Evolutionary conservation across 2,113 vertebrate genomes (phyloP).

Genomic region (Syrmaticus mikado): DNA sequence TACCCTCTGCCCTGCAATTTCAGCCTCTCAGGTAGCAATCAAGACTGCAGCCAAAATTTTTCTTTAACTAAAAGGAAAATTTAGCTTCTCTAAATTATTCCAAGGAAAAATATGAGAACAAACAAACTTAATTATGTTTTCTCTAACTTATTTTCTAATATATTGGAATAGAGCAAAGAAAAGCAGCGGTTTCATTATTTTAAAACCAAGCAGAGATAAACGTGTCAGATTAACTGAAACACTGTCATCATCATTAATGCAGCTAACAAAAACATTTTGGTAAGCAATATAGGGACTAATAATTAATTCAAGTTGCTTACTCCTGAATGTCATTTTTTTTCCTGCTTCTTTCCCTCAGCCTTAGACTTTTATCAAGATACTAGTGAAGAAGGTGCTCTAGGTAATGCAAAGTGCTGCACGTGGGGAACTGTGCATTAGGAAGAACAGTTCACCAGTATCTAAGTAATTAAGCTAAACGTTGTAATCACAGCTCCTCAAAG

Average conservation of each 20-base stretch:
- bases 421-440: background rate
- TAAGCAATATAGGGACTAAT: background rate
- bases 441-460: background rate
- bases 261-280: background rate
- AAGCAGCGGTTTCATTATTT: background rate
- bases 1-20: no score
- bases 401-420: background rate
- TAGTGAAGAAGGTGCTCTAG: background rate
- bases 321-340: background rate
- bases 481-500: background rate
- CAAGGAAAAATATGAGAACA: background rate
- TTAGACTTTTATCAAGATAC: background rate
- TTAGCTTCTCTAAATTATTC: background rate
- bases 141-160: background rate
- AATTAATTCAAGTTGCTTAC: background rate
- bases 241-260: background rate
- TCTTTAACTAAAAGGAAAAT: background rate
- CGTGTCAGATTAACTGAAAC: background rate
- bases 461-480: background rate
- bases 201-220: background rate
- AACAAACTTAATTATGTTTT: fast-evolving
- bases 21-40: fast-evolving
- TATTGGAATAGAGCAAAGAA: background rate
- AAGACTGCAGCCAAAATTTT: background rate
- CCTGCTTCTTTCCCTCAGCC: background rate